Base-by-base conservation (phyloP, 1,140 invertebrate genomes). In the Diachasmimorpha longicaudata region DNA sequence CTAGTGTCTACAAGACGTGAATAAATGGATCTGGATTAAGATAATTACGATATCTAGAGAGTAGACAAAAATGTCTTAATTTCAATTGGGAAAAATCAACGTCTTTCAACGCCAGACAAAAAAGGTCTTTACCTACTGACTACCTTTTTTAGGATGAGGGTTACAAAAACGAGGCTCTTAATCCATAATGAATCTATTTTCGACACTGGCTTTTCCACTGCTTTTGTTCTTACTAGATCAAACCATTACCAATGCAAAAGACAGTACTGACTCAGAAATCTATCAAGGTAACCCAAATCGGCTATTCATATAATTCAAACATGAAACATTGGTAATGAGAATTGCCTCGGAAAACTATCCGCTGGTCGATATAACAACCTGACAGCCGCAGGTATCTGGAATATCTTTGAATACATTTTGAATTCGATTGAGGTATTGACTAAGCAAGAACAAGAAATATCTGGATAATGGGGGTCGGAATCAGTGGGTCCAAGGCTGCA, bases 371-470 rank as follows among this genome's bases (percentile, higher is more conserved):
- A 81, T 70, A 67, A 72, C 31, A 73, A 67, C 70, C 73, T 81
- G 82, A 83, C 81, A 78, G 77, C 21, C 52, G 44, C 74, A 75
- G 74, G 75, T 82, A 85, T 85, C 80, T 79, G 74, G 81, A 87
- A 86, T 84, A 83, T 80, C 79, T 86, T 84, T 82, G 84, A 85
- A 86, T 87, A 82, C 74, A 81, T 88, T 87, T 85, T 68, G 11
- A 82, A 87, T 86, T 86, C 79, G 80, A 87, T 87, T 87, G 83
- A 19, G 80, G 74, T 44, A 16, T 23, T 46, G 14, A 69, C 46
- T 69, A 66, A 23, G 46, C n/a, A n/a, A n/a, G n/a, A n/a, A 23
- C 23, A 4, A 19, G 39, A 46, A 44, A 25, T 52, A 58, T n/a
- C 14, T 44, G 9, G 11, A 66, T 13, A 48, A 58, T 42, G 25